Base-by-base conservation (phyloP, 2,888 invertebrate genomes). In the Eilema caniola region DNA sequence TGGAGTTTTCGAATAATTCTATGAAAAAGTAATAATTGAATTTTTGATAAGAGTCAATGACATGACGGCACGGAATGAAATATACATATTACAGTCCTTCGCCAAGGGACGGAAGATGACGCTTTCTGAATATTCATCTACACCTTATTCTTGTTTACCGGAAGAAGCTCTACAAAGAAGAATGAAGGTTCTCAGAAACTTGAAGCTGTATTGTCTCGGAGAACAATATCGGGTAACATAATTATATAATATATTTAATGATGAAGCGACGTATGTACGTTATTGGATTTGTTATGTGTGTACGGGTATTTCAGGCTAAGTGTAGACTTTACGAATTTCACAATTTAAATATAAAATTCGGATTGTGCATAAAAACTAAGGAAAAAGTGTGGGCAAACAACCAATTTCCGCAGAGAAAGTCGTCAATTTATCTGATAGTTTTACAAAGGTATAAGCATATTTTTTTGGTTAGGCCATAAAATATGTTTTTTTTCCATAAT, bases 31-130 rank as follows among this genome's bases (percentile, higher is more conserved):
- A 3, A 28, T 24, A 37, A 31, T 41, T 70, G 74, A 66, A 65
- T 77, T 74, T 68, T 67, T 78, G 60, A n/a, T 20, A 37, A 37
- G 62, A 62, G 37, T 41, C 25, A 62, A 8, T 72, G 75, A 81
- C 66, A 66, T 69, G 67, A 69, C 57, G n/a, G 20, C 61, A 60
- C 41, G 37, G 23, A 56, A 28, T 28, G 71, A 72, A 75, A 66
- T 78, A 71, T 62, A 67, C 78, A 33, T 37, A 33, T 11, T 62
- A 77, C 41, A 63, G 4, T 47, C 24, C 66, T 66, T 59, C 41
- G 23, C 23, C 66, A 16, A 25, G 78, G 67, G 60, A 78, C 20
- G 59, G 23, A 59, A 16, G 11, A 68, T 74, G 75, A 64, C 53
- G 41, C 33, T 37, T 69, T 71, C 68, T 69, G 60, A 64, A 69